Evolutionary conservation across 2,113 vertebrate species (phyloP), one percentile per base, ranked within the genome.

Genomic region (Pelobates fuscus): DNA sequence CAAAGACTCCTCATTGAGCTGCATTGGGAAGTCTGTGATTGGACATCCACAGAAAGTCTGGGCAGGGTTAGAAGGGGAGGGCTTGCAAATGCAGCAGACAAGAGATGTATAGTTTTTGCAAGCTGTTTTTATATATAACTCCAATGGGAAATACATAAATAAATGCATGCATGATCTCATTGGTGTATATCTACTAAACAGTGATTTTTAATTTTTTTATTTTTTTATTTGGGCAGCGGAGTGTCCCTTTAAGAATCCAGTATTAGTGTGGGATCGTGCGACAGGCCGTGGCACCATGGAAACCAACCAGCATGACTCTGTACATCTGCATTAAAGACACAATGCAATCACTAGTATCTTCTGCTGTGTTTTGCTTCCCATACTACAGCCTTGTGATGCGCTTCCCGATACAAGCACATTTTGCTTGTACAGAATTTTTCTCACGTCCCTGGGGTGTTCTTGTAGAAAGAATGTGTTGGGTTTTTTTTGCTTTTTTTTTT

Each of bases 381-480:
- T 58, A 37, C 43, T 27, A 14, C 21, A 11, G 20, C 41, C 57
- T 25, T 11, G 8, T n/a, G 26, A 8, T 5, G 30, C 1, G 14
- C 18, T 61, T 65, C 12, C 66, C 21, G 49, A 30, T 54, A 21
- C 27, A 24, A 14, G 69, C 3, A 29, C 29, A 26, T 62, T 65
- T 37, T 29, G 62, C 61, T 66, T 41, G 71, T 21, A 43, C 46
- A 27, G 27, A 41, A 3, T 63, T 57, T 43, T 41, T 26, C 20
- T n/a, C 10, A 24, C n/a, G 71, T 66, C 71, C 61, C 71, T 12
- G 52, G 23, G 23, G 52, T 21, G 29, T 58, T 59, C 49, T 46
- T 59, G 49, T 66, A 66, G 62, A 65, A n/a, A 17, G 11, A 74
- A 58, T 11, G 62, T 57, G 52, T 30, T 58, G 69, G 15, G 18